Percentiles rank a stretch among this genome's conserved stretches.
Conservation (phyloP, 2,797 vertebrate genomes). For the Dendrocincla tyrannina region DNA sequence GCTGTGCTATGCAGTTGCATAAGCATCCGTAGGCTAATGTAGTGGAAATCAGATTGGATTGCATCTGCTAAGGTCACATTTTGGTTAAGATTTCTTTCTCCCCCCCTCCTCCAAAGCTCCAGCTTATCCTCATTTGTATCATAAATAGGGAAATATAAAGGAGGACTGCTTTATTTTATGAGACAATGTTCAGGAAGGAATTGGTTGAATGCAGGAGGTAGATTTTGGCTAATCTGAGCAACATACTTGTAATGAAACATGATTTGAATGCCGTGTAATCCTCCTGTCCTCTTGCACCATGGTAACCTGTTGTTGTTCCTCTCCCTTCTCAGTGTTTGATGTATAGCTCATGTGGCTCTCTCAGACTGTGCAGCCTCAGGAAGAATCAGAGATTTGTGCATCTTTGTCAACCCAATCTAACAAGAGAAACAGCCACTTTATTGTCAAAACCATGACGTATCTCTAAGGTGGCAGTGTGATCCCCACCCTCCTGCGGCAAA, state of each 20-base stretch:
- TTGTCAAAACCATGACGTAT: not conserved
- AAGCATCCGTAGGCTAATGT: conserved; percentile 60
- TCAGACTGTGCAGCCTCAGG: not conserved
- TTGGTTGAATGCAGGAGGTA: conserved; percentile 12
- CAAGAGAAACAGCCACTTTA: not conserved
- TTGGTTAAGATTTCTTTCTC: conserved; percentile 34
- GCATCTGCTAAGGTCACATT: conserved; percentile 58
- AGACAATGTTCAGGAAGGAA: not conserved
- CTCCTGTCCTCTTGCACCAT: not conserved
- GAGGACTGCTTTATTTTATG: conserved; percentile 37
- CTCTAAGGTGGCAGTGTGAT: not conserved
- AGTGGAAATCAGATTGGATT: conserved; percentile 54
- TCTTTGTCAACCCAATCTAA: not conserved
- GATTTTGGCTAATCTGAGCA: conserved; percentile 12
- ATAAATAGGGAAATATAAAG: conserved; percentile 33
- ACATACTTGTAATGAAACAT: not conserved
- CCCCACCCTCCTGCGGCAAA: not conserved
- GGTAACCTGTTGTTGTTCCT: conserved; percentile 1
- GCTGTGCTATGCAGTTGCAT: conserved; percentile 61
- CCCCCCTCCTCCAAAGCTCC: not conserved
- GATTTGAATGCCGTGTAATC: not conserved
- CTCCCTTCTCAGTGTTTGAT: not conserved
- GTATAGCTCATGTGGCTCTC: not conserved
- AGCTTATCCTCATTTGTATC: conserved; percentile 58
- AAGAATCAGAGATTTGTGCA: not conserved